phyloP scores from a whole-genome alignment of 2,113 vertebrate genomes.

The Hemiprocne comata region DNA sequence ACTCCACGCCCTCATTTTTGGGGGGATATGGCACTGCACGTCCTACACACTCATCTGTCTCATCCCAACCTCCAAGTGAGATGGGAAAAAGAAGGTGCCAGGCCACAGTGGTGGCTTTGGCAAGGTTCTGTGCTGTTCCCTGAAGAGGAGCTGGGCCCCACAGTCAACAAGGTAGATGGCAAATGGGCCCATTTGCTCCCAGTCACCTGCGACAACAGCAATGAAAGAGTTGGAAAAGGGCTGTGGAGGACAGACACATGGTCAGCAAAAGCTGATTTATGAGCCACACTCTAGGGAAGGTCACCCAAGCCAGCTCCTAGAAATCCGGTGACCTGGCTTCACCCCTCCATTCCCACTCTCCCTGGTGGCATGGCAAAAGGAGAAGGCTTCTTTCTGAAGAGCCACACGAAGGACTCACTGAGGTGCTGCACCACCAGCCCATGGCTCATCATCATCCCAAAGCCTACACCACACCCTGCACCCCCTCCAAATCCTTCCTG shows the following conservation, averaged over 20 bases:
- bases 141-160: background rate
- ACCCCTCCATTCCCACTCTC: background rate
- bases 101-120: background rate
- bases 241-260: fast-evolving
- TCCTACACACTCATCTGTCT: background rate
- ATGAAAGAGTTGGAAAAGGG: background rate
- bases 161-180: background rate
- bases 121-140: background rate
- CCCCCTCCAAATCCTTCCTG: background rate
- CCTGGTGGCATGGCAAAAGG: fast-evolving
- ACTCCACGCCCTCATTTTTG: background rate
- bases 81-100: background rate
- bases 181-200: background rate
- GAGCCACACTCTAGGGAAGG: background rate
- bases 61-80: background rate
- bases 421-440: background rate
- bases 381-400: background rate
- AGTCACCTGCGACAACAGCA: background rate
- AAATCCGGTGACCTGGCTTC: background rate
- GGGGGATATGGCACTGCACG: too few species aligned
- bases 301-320: background rate
- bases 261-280: background rate
- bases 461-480: fast-evolving
- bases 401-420: fast-evolving
- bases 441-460: background rate